phyloP scores from a whole-genome alignment of 1,140 invertebrate species.

The Drepana arcuata region DNA sequence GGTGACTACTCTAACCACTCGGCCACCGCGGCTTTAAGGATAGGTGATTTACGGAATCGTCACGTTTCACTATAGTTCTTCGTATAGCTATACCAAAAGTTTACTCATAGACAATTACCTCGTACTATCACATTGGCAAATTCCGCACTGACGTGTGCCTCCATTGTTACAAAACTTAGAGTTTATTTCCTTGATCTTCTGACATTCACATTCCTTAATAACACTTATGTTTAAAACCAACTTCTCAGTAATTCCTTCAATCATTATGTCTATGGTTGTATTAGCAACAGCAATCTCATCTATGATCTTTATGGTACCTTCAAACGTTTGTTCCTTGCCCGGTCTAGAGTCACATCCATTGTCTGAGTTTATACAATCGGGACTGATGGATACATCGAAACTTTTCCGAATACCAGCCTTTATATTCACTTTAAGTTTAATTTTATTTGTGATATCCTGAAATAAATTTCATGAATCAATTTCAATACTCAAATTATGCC shows the following conservation, averaged over 20 bases:
- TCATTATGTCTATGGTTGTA: conserved; percentile 22
- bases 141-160: conserved; percentile 79
- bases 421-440: conserved; percentile 27
- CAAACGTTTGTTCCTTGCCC: conserved; percentile 21
- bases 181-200: conserved; percentile 30
- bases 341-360: conserved; percentile 19
- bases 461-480: no score
- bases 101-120: no score
- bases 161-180: conserved; percentile 68
- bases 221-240: conserved; percentile 80
- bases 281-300: conserved; percentile 13
- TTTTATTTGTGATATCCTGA: conserved; percentile 25
- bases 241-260: conserved; percentile 81
- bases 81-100: no score
- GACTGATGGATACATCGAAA: conserved; percentile 20
- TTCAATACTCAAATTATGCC: no score
- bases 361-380: conserved; percentile 19
- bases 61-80: no score
- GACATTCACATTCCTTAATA: conserved; percentile 79
- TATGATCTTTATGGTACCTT: conserved; percentile 21
- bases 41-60: no score
- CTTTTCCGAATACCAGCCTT: conserved; percentile 12
- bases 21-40: no score
- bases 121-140: conserved; percentile 78
- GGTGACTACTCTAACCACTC: no score